Conservation (phyloP, 2,888 invertebrate genomes). For the Oscheius onirici region DNA sequence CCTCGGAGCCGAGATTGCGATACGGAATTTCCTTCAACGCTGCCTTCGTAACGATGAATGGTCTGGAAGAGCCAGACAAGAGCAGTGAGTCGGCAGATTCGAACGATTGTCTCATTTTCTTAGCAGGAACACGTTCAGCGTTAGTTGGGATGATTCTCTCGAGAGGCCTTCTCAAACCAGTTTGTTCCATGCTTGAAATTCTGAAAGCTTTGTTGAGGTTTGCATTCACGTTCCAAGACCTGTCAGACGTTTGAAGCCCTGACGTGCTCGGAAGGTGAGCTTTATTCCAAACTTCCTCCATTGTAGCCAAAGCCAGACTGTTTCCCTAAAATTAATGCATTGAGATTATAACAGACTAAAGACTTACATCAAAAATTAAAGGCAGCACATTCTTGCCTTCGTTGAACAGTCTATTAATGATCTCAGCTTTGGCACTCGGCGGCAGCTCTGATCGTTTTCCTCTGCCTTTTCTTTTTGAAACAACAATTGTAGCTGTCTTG, state of each 20-base stretch:
- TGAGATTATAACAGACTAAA: not conserved
- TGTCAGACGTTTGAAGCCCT: no score
- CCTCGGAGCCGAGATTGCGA: not conserved
- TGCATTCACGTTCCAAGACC: no score
- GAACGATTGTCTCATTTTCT: no score
- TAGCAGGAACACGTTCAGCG: no score
- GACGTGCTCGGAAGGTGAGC: no score
- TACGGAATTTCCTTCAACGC: conserved; percentile 1
- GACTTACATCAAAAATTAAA: not conserved
- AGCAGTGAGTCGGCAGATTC: no score
- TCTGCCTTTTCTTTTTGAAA: not conserved
- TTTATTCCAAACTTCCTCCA: conserved; percentile 1
- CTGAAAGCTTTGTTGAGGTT: no score
- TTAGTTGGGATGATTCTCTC: no score
- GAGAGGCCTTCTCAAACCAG: no score
- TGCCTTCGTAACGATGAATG: not conserved
- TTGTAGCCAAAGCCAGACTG: conserved; percentile 1
- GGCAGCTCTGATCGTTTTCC: not conserved
- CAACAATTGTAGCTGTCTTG: not conserved
- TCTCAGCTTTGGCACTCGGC: not conserved
- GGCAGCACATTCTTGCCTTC: not conserved
- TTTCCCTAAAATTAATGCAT: conserved; percentile 15
- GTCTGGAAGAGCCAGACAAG: not conserved
- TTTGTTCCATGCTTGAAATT: no score
- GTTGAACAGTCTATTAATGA: not conserved